These are phyloP conservation scores for Xestoiulus laeticollis DNA, from an alignment of 2,888 invertebrate genomes.

Conservation along the genomic window DNA sequence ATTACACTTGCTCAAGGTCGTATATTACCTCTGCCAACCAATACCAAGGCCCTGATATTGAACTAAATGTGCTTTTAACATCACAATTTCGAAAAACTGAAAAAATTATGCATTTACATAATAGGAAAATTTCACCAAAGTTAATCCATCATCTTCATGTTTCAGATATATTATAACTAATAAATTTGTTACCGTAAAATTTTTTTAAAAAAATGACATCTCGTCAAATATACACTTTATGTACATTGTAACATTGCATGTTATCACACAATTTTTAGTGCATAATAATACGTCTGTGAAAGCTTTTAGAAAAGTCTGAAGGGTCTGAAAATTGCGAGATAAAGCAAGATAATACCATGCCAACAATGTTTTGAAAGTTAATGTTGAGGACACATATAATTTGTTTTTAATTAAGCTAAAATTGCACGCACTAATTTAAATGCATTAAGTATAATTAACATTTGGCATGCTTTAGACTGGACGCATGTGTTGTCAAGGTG, in stretches of 20 bases:
- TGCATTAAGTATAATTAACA: background rate
- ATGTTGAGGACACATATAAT: background rate
- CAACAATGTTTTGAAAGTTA: background rate
- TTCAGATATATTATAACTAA: too few relatives aligned
- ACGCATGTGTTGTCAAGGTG: background rate
- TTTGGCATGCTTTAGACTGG: background rate
- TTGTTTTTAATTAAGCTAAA: background rate
- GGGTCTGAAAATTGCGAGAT: too few relatives aligned
- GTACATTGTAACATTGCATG: too few relatives aligned
- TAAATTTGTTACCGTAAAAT: too few relatives aligned
- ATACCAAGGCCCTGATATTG: background rate
- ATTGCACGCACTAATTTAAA: background rate
- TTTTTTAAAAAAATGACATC: too few relatives aligned
- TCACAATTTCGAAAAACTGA: background rate
- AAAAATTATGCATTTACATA: background rate
- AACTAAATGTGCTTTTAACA: background rate
- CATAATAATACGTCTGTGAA: too few relatives aligned
- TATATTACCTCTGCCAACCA: background rate
- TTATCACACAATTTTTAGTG: too few relatives aligned
- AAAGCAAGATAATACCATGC: too few relatives aligned
- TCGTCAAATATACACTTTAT: too few relatives aligned
- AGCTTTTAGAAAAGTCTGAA: too few relatives aligned
- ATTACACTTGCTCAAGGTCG: background rate
- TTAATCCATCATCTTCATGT: too few relatives aligned
- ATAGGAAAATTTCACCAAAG: too few relatives aligned